Base-by-base conservation (phyloP, 2,113 vertebrate species). In the Elachura formosa region DNA sequence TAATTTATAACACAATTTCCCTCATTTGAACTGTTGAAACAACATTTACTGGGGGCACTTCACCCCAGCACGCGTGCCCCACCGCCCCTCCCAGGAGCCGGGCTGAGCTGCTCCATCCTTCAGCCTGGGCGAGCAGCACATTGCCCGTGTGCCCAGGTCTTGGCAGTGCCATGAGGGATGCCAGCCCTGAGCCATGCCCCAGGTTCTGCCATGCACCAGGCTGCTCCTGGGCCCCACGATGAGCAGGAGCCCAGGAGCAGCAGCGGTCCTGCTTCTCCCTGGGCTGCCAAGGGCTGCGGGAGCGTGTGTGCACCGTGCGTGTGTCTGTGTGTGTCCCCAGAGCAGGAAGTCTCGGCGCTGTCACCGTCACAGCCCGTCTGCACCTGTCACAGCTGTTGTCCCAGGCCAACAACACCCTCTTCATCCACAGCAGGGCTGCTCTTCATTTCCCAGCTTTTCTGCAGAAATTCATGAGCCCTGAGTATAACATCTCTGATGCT, bases 41-140 rank as follows among this genome's bases (percentile, higher is more conserved):
- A 2, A 22, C 59, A 7, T 34, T 73, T 43, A 29, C 51, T 11
- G 26, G 58, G 0, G 0, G 34, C 14, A 1, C 16, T 24, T 40
- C 29, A 1, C 13, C 15, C 1, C 29, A 8, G 19, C 8, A 56
- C 6, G 36, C 52, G 59, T 17, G 72, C 20, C 51, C 19, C 0
- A 1, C 45, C 22, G 58, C 9, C 21, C 17, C 20, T 46, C 12
- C 36, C 1, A 0, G n/a, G 4, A 23, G 16, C 0, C 0, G 25
- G 23, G 8, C 0, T 11, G 31, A 20, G 55, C 64, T 33, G 36
- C 63, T 20, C 59, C 13, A 0, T 40, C 28, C 76, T 4, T 2
- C 8, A 1, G 28, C 63, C 56, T 58, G 51, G 9, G n/a, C 36
- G 11, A 62, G 10, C 71, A 12, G 28, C 3, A 0, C 20, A 4